Evolutionary conservation across 37 sponge, comb jelly and placozoan genomes (phyloP).

Genomic region (Ianthella basta): DNA sequence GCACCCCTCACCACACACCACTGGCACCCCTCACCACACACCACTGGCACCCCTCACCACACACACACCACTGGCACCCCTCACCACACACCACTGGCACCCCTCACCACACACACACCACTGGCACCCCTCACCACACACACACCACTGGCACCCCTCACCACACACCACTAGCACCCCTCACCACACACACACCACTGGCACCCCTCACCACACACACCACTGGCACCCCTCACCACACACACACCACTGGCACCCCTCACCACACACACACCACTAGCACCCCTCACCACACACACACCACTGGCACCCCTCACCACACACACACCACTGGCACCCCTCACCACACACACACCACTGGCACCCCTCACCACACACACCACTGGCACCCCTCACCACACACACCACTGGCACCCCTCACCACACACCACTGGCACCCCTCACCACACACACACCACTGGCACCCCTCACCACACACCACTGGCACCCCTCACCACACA

Average conservation of each 20-base stretch:
- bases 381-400: constrained; percentile 12
- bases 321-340: neutral
- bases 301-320: neutral
- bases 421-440: no score
- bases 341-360: no score
- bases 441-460: neutral
- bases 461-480: no score
- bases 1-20: constrained; percentile 2
- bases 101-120: no score
- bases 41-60: neutral
- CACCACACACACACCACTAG: neutral
- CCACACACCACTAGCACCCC: no score
- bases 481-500: no score
- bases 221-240: constrained; percentile 10
- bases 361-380: neutral
- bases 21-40: no score
- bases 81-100: no score
- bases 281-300: neutral
- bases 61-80: neutral
- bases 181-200: no score
- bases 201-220: neutral
- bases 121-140: neutral
- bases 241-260: no score
- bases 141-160: constrained; percentile 1
- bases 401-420: no score